Evolutionary conservation across 2,113 vertebrate genomes (phyloP).

Genomic region (Odocoileus virginianus): DNA sequence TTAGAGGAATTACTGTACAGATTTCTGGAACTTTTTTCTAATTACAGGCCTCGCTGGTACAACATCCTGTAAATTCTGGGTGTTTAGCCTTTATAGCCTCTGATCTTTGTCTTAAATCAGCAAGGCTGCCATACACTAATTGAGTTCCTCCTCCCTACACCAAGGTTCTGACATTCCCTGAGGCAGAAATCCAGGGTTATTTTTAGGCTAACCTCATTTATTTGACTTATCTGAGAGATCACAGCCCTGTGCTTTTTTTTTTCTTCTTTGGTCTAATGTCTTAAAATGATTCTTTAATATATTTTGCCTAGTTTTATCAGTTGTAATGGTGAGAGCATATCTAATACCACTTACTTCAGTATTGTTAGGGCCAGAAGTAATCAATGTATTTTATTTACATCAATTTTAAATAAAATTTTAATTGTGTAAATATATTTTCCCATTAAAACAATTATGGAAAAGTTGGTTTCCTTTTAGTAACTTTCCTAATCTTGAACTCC

Average conservation of each 20-base stretch:
- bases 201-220: neutral
- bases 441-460: neutral
- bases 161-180: neutral
- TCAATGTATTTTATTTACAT: neutral
- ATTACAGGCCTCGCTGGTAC: neutral
- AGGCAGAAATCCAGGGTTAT: neutral
- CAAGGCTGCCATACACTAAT: neutral
- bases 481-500: neutral
- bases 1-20: neutral
- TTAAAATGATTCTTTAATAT: neutral
- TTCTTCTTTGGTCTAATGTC: neutral
- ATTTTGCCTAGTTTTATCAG: neutral
- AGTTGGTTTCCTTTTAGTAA: neutral
- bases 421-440: neutral
- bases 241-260: neutral
- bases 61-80: neutral
- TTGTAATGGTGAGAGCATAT: neutral
- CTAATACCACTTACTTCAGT: neutral
- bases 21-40: neutral
- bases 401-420: neutral
- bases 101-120: neutral
- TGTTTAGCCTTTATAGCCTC: neutral
- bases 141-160: neutral
- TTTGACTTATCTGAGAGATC: neutral
- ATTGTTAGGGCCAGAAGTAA: neutral